Conservation (phyloP, 2,113 vertebrate genomes). For the Dasyornis broadbenti region DNA sequence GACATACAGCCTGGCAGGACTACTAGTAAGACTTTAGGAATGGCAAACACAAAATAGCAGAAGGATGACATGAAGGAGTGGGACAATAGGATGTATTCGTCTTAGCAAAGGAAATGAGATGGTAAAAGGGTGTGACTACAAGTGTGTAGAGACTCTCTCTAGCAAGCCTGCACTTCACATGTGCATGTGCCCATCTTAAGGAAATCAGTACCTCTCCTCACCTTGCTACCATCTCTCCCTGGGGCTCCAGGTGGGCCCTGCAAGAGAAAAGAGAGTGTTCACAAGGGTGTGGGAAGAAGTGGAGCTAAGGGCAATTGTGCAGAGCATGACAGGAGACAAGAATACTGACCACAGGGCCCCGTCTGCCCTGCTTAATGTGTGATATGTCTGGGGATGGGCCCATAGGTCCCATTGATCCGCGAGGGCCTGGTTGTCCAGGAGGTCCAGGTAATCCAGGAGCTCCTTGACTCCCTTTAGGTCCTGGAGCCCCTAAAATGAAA, state of each 20-base stretch:
- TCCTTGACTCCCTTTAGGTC: conserved; percentile 85
- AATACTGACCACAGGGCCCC: conserved; percentile 91
- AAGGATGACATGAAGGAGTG: background rate
- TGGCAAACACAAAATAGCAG: background rate
- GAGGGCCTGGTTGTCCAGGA: conserved; percentile 85
- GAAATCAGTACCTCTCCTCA: conserved; percentile 47
- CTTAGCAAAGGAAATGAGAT: background rate
- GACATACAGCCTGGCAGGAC: background rate
- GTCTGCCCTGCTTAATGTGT: conserved; percentile 90
- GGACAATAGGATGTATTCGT: background rate
- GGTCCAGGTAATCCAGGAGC: conserved; percentile 78
- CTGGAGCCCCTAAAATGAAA: conserved; percentile 79
- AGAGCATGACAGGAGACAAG: background rate
- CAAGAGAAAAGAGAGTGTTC: conserved; percentile 43
- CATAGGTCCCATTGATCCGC: conserved; percentile 93
- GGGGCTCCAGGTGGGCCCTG: conserved; percentile 89
- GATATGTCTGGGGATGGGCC: conserved; percentile 92
- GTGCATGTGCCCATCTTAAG: background rate
- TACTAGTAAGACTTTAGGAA: background rate
- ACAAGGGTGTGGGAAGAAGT: background rate
- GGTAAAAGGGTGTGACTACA: background rate
- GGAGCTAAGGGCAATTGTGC: background rate
- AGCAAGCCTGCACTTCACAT: background rate
- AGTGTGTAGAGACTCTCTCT: background rate
- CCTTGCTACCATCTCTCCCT: conserved; percentile 90